A percentile compares a stretch with the other conserved stretches of the same genome.
Conservation (phyloP, 2,113 vertebrate genomes). For the Procavia capensis region DNA sequence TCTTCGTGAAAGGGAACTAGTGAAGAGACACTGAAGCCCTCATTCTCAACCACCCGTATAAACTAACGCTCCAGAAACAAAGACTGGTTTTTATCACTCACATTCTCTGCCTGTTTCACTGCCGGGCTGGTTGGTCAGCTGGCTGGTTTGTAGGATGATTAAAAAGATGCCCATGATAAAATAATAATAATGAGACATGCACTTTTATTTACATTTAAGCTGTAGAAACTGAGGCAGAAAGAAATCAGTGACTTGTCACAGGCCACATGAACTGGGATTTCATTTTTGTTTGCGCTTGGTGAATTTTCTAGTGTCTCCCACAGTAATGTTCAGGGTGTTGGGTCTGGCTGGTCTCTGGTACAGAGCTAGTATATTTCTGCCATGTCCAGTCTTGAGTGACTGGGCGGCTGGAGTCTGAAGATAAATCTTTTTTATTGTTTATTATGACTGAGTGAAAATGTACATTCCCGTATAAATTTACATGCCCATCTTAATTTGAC, state of each 20-base stretch:
- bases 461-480: too few relatives aligned
- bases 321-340: rapidly evolving
- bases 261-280: background rate
- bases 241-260: rapidly evolving
- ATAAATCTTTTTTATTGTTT: too few relatives aligned
- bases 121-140: background rate
- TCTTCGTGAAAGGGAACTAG: background rate
- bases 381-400: rapidly evolving
- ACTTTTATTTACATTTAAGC: background rate
- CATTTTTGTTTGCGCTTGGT: background rate
- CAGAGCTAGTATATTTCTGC: rapidly evolving
- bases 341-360: background rate
- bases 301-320: background rate
- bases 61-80: background rate
- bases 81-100: background rate
- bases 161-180: background rate
- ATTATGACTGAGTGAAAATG: too few relatives aligned
- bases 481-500: background rate
- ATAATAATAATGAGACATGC: background rate
- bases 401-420: too few relatives aligned
- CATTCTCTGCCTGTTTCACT: background rate
- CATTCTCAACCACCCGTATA: background rate
- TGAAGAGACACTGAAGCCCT: rapidly evolving
- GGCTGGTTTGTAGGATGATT: background rate
- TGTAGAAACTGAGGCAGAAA: background rate